Evolutionary conservation across 2,888 invertebrate genomes (phyloP).

Genomic region (Himalopsyche japonica): DNA sequence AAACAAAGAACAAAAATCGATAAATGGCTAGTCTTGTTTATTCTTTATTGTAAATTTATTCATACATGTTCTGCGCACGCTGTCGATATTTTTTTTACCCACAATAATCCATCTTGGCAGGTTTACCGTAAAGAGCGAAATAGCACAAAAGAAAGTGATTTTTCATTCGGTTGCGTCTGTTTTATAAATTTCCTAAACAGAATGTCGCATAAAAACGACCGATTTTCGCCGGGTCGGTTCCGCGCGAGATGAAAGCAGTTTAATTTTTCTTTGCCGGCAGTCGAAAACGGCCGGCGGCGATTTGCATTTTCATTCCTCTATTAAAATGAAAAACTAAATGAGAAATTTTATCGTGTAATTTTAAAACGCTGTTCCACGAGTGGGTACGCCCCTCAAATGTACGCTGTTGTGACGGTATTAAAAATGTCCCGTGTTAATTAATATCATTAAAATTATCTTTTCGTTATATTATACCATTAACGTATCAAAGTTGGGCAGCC

Average conservation of each 20-base stretch:
- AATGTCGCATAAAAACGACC: neutral
- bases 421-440: neutral
- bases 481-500: neutral
- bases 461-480: neutral
- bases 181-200: neutral
- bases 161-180: neutral
- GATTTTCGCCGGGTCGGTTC: neutral
- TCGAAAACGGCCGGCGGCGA: constrained; percentile 6
- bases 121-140: neutral
- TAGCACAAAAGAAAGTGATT: constrained; percentile 10
- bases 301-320: constrained; percentile 34
- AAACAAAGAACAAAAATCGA: too few species aligned
- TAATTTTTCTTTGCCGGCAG: constrained; percentile 1
- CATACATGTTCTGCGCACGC: neutral
- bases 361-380: neutral
- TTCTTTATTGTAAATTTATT: neutral
- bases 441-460: neutral
- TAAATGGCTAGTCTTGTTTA: too few species aligned
- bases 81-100: constrained; percentile 8
- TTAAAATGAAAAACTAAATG: constrained; percentile 32
- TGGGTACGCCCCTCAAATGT: neutral
- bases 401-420: neutral
- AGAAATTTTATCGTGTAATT: constrained; percentile 31
- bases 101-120: constrained; percentile 11
- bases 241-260: neutral